A percentile compares a stretch with the other conserved stretches of the same genome.
Conservation (phyloP, 2,888 invertebrate species). For the Falcaria lacertinaria region DNA sequence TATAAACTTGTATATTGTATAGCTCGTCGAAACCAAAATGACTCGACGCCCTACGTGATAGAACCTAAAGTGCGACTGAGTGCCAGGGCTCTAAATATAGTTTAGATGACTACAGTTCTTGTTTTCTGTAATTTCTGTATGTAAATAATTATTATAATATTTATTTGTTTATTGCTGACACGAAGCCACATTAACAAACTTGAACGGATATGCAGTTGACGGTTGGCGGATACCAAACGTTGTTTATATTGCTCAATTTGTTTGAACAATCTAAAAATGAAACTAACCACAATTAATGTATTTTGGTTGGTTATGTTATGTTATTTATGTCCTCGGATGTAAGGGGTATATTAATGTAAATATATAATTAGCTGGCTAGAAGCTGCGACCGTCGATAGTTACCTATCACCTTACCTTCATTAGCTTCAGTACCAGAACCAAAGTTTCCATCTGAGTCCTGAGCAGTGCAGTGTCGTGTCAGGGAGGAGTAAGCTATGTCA, state of each 20-base stretch:
- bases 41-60: neutral
- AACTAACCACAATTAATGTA: too few relatives aligned
- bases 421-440: too few relatives aligned
- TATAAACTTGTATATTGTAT: neutral
- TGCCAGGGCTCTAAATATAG: too few relatives aligned
- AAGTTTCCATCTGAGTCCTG: too few relatives aligned
- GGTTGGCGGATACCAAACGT: neutral
- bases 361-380: neutral
- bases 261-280: neutral
- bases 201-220: neutral
- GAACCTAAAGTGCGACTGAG: too few relatives aligned
- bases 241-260: neutral
- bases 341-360: neutral
- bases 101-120: too few relatives aligned
- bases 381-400: neutral
- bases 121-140: neutral
- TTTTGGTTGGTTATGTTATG: neutral
- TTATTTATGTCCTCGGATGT: too few relatives aligned
- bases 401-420: neutral
- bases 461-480: too few relatives aligned
- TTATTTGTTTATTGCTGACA: conserved; percentile 7
- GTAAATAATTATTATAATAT: conserved; percentile 4
- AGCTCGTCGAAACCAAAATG: neutral
- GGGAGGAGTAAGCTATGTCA: neutral
- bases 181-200: neutral